Evolutionary conservation across 2,888 invertebrate genomes (phyloP).

Genomic region (Meiosimyza platycephala): DNA sequence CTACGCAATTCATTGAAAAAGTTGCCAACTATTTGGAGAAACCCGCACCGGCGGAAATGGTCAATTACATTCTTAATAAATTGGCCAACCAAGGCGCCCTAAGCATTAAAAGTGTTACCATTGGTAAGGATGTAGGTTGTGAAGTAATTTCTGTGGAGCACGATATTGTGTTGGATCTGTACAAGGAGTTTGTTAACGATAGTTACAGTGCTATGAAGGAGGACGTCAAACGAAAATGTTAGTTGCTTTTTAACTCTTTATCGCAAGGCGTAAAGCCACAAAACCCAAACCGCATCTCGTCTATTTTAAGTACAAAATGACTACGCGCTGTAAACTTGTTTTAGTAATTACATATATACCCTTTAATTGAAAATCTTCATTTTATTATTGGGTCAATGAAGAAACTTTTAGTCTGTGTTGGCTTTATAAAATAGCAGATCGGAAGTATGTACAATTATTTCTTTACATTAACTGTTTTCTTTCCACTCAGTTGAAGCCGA

Average conservation of each 20-base stretch:
- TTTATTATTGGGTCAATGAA: too few species aligned
- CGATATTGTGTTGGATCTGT: slow-evolving; percentile 58
- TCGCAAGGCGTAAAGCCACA: not conserved
- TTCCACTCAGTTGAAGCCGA: slow-evolving; percentile 44
- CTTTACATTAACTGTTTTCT: not conserved
- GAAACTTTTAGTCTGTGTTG: too few species aligned
- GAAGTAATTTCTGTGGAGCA: slow-evolving; percentile 65
- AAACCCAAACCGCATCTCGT: not conserved
- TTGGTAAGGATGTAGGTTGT: slow-evolving; percentile 63
- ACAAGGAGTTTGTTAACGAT: slow-evolving; percentile 62
- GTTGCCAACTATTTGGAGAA: slow-evolving; percentile 69
- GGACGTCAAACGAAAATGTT: slow-evolving; percentile 68
- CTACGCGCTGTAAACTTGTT: not conserved
- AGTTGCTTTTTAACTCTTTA: slow-evolving; percentile 49
- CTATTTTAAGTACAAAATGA: not conserved
- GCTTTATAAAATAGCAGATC: too few species aligned
- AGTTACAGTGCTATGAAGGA: slow-evolving; percentile 64
- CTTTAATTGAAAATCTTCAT: too few species aligned
- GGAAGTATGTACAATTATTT: not conserved
- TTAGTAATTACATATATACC: too few species aligned
- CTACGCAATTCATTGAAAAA: slow-evolving; percentile 73
- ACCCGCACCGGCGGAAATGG: slow-evolving; percentile 71
- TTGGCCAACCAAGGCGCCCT: slow-evolving; percentile 75
- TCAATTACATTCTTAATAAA: slow-evolving; percentile 81
- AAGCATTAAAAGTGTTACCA: slow-evolving; percentile 64